These are phyloP conservation scores for Platanista minor DNA, from an alignment of 2,113 vertebrate species.

Conservation along the genomic window DNA sequence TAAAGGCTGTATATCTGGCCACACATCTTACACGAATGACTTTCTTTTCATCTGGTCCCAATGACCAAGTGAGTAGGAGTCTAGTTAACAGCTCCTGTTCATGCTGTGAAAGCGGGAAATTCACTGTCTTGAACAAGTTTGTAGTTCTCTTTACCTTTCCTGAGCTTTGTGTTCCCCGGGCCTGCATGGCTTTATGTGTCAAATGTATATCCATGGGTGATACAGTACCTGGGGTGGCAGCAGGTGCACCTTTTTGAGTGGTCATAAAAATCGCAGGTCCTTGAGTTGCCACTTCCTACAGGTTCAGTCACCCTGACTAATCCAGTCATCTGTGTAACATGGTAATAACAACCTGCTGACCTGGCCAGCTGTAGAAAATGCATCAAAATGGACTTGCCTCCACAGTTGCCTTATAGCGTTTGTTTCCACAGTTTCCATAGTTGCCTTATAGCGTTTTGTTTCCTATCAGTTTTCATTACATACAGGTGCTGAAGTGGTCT, in stretches of 20 bases:
- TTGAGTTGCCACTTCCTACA: slow-evolving; percentile 44
- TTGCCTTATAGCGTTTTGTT: not conserved
- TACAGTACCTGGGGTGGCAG: not conserved
- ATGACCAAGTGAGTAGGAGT: not conserved
- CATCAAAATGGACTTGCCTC: slow-evolving; percentile 9
- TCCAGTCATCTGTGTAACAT: slow-evolving; percentile 54
- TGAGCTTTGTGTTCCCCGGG: not conserved
- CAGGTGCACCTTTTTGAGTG: not conserved
- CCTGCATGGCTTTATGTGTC: not conserved
- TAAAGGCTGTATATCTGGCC: not conserved
- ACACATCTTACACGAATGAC: no score
- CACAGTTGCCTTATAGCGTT: not conserved
- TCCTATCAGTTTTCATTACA: not conserved
- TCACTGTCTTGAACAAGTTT: not conserved
- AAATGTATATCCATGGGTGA: not conserved
- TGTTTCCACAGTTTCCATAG: not conserved
- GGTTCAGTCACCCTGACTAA: slow-evolving; percentile 62
- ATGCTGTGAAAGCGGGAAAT: not conserved
- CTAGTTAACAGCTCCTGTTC: not conserved
- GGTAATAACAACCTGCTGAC: slow-evolving; percentile 56
- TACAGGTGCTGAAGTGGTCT: not conserved
- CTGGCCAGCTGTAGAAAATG: not conserved
- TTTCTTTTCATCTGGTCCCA: not conserved
- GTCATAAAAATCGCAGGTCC: not conserved
- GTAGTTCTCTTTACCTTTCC: not conserved